A percentile compares a stretch with the other conserved stretches of the same genome.
These are phyloP conservation scores for Steatocranus sp. DNA, from an alignment of 2,797 vertebrate species.

Conservation along the genomic window DNA sequence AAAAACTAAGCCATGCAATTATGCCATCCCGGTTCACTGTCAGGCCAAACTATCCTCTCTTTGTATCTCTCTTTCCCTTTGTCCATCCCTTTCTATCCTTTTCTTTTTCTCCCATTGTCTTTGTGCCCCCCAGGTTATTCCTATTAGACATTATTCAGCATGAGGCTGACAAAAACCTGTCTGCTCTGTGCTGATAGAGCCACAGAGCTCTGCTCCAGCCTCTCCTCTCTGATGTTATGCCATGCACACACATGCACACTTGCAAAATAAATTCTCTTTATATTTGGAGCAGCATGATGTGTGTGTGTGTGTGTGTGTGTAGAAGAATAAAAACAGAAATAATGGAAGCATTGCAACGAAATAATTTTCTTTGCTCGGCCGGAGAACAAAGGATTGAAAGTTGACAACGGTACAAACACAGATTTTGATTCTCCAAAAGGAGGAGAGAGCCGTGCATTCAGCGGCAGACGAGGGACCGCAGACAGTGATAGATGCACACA, in stretches of 20 bases:
- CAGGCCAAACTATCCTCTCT: not conserved
- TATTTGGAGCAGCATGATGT: not conserved
- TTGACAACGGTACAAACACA: not conserved
- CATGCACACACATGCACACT: not conserved
- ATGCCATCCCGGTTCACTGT: not conserved
- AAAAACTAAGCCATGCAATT: not conserved
- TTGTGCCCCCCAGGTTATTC: constrained; percentile 37
- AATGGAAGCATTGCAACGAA: not conserved
- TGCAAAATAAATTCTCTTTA: constrained; percentile 8
- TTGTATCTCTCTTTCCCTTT: not conserved
- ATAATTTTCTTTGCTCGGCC: constrained; percentile 12
- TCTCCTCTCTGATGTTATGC: constrained; percentile 30
- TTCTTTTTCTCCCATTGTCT: constrained; percentile 21
- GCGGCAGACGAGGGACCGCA: not conserved
- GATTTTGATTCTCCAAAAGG: constrained; percentile 1
- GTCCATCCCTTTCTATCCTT: not conserved
- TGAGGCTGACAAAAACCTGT: constrained; percentile 41
- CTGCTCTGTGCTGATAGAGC: constrained; percentile 58
- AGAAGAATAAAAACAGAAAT: too few relatives aligned
- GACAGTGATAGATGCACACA: constrained; percentile 57
- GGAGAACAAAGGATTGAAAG: not conserved
- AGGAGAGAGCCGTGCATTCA: not conserved
- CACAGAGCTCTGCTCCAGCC: constrained; percentile 24
- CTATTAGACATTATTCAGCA: constrained; percentile 49
- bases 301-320: not conserved